A percentile compares a stretch with the other conserved stretches of the same genome.
These are phyloP conservation scores for Pterostichus madidus DNA, from an alignment of 2,888 invertebrate species.

Conservation along the genomic window DNA sequence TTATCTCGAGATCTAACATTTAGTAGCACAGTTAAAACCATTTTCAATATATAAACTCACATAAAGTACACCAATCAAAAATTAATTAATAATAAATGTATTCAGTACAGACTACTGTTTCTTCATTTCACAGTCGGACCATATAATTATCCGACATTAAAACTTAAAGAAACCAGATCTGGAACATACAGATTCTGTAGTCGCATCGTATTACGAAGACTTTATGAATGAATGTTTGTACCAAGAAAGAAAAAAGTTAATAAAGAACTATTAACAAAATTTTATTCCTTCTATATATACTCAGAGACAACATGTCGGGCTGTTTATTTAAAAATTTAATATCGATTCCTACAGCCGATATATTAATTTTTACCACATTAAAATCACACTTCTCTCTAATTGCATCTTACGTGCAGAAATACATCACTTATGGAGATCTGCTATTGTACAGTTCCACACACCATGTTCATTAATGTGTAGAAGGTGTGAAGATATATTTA, in stretches of 20 bases:
- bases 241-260: neutral
- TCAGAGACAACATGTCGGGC: no score
- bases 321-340: no score
- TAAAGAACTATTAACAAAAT: neutral
- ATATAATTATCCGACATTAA: constrained; percentile 33
- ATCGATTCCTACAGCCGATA: no score
- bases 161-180: constrained; percentile 27
- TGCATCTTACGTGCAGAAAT: no score
- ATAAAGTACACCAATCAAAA: constrained; percentile 24
- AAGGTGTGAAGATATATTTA: no score
- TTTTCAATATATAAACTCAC: neutral
- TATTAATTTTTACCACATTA: no score
- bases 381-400: no score
- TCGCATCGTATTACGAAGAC: neutral
- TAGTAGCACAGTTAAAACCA: constrained; percentile 24
- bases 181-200: constrained; percentile 9
- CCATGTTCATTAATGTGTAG: no score
- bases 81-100: constrained; percentile 33
- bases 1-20: constrained; percentile 26
- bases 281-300: neutral
- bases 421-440: no score
- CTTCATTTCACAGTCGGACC: constrained; percentile 24
- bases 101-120: neutral
- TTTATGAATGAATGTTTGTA: neutral
- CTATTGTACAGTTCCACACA: no score